Conservation (phyloP, 2,888 invertebrate genomes). For the Arrhopalites spinosus region DNA sequence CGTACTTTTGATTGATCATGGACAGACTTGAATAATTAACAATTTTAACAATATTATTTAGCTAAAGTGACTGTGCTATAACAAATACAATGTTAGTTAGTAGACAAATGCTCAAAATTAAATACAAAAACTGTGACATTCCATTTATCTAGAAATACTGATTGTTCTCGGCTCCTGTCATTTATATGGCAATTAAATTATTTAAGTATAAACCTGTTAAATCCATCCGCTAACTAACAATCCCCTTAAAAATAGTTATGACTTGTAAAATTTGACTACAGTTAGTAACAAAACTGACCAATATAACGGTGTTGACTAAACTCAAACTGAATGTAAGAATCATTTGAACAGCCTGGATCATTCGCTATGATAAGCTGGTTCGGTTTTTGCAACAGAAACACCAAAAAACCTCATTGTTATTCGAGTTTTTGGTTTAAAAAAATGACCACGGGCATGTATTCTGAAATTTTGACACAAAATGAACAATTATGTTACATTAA, state of each 20-base stretch:
- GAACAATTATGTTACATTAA: neutral
- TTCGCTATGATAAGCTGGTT: slow-evolving; percentile 6
- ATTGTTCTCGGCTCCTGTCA: no score
- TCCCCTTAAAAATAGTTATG: neutral
- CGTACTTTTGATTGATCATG: no score
- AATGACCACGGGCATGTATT: slow-evolving; percentile 54
- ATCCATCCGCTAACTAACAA: no score
- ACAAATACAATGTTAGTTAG: no score
- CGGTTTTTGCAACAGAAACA: slow-evolving; percentile 40
- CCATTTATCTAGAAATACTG: no score
- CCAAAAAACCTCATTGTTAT: slow-evolving; percentile 47
- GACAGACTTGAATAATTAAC: no score
- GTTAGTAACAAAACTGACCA: neutral
- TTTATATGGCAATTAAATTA: no score
- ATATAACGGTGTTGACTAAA: neutral
- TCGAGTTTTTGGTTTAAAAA: slow-evolving; percentile 50
- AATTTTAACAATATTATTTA: no score
- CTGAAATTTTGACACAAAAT: slow-evolving; percentile 33
- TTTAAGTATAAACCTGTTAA: no score
- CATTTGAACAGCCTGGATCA: slow-evolving; percentile 4
- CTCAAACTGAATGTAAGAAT: neutral
- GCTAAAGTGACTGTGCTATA: no score
- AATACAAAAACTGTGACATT: no score
- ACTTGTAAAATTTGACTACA: neutral
- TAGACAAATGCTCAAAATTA: no score